Percentiles rank a stretch among this genome's conserved stretches.
These are phyloP conservation scores for Mus pahari DNA, from an alignment of 2,113 vertebrate species.

Conservation along the genomic window DNA sequence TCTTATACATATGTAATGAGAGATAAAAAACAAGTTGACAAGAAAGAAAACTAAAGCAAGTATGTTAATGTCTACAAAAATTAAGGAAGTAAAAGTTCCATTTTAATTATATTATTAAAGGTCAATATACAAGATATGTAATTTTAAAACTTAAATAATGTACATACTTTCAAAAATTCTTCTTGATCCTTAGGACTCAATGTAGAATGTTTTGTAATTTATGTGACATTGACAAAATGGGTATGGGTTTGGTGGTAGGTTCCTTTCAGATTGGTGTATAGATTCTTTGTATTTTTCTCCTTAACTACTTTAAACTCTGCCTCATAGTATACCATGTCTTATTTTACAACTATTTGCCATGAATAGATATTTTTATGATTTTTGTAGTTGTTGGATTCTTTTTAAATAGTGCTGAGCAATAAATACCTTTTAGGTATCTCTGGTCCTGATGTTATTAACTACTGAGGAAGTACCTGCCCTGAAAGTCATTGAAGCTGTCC, in stretches of 20 bases:
- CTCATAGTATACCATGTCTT: neutral
- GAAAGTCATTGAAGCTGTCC: neutral
- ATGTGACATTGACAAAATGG: neutral
- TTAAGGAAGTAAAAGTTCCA: neutral
- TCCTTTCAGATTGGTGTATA: neutral
- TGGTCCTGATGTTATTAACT: neutral
- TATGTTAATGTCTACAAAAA: conserved; percentile 16
- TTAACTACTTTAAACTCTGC: neutral
- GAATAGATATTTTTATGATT: neutral
- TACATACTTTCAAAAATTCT: neutral
- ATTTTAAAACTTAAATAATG: neutral
- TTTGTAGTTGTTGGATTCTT: neutral
- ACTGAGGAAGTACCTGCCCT: neutral
- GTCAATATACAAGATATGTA: neutral
- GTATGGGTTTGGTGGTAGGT: neutral
- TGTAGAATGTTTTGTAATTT: conserved; percentile 9
- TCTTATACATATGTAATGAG: neutral
- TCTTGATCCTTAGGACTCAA: neutral
- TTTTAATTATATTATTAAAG: neutral
- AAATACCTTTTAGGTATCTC: neutral
- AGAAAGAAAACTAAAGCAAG: neutral
- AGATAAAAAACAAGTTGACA: neutral
- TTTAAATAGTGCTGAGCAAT: neutral
- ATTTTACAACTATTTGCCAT: neutral
- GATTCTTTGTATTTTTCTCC: neutral